Percentiles rank a stretch among this genome's conserved stretches.
Conservation (phyloP, 2,888 invertebrate genomes). For the Anaspis maculata region DNA sequence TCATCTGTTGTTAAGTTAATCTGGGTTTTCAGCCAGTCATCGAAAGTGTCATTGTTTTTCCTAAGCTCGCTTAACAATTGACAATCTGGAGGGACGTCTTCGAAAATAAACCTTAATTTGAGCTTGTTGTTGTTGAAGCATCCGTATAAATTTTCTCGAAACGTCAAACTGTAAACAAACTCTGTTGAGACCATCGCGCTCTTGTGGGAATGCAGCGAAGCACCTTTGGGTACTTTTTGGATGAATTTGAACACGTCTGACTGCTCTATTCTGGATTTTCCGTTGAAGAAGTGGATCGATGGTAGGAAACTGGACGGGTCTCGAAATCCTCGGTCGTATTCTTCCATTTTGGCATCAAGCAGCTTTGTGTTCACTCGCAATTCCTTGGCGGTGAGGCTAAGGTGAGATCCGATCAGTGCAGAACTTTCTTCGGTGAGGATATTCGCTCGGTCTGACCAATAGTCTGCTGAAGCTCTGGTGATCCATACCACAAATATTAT, state of each 20-base stretch:
- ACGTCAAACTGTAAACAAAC: constrained; percentile 55
- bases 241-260: constrained; percentile 61
- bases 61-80: constrained; percentile 17
- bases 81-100: constrained; percentile 26
- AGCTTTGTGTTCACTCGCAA: constrained; percentile 28
- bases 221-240: constrained; percentile 65
- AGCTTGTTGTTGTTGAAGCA: constrained; percentile 8
- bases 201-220: constrained; percentile 59
- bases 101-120: constrained; percentile 10
- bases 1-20: constrained; percentile 49
- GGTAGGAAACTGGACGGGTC: constrained; percentile 46
- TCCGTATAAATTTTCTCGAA: constrained; percentile 49
- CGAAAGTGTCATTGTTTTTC: constrained; percentile 36
- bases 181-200: constrained; percentile 54
- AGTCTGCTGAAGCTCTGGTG: constrained; percentile 14
- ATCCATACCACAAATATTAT: too few species aligned
- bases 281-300: constrained; percentile 56
- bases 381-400: constrained; percentile 36
- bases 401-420: constrained; percentile 17
- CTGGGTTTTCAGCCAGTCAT: constrained; percentile 45
- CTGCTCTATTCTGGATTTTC: constrained; percentile 48
- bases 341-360: constrained; percentile 29
- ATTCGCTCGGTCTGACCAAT: constrained; percentile 19
- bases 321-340: constrained; percentile 28
- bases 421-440: constrained; percentile 18